Conservation (phyloP, 2,888 invertebrate species). For the Octodonta nipae region DNA sequence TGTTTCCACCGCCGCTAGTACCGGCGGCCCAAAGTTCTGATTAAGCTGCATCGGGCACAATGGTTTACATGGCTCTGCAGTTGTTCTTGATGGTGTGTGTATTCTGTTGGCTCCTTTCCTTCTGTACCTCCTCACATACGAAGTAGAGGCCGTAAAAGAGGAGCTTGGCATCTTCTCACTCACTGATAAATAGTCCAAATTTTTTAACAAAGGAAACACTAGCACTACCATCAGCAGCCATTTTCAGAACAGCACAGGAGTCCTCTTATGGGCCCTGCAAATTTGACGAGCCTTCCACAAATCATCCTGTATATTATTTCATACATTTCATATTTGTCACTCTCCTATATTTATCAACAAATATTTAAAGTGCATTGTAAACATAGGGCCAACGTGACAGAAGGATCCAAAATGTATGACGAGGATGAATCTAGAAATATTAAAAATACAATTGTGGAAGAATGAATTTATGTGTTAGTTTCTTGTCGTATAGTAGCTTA, state of each 20-base stretch:
- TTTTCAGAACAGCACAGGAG: constrained; percentile 45
- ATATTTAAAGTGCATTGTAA: no score
- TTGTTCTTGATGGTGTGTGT: constrained; percentile 66
- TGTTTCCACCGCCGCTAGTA: constrained; percentile 12
- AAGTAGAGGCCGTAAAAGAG: constrained; percentile 84
- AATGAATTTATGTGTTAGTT: no score
- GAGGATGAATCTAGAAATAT: no score
- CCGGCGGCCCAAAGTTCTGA: constrained; percentile 43
- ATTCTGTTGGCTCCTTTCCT: constrained; percentile 83
- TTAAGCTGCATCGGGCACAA: constrained; percentile 48
- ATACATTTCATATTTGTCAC: no score
- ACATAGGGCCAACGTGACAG: no score
- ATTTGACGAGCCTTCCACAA: no score
- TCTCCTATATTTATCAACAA: no score
- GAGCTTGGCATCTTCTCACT: constrained; percentile 77
- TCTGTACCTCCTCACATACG: constrained; percentile 80
- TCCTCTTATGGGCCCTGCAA: no score
- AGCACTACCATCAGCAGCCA: constrained; percentile 69
- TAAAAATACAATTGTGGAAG: no score
- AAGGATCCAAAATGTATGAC: no score
- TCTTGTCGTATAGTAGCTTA: no score
- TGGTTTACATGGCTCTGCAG: constrained; percentile 69
- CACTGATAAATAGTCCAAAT: constrained; percentile 12
- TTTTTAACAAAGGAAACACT: constrained; percentile 73
- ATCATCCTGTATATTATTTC: no score